phyloP scores from a whole-genome alignment of 2,113 vertebrate genomes.

The Rostratula benghalensis region DNA sequence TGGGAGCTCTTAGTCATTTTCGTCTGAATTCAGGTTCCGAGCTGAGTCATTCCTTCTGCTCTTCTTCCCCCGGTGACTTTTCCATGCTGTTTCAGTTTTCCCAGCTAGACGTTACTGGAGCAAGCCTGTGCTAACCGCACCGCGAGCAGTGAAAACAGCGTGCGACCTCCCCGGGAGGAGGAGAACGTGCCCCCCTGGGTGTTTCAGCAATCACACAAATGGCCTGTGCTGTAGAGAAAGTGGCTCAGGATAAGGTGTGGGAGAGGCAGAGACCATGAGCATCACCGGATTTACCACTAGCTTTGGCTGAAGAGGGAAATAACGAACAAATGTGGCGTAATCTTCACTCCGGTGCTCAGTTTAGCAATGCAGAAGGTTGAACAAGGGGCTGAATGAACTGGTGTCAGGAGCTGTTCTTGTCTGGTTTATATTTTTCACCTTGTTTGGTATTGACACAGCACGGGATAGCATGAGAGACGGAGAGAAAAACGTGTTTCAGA shows the following conservation, averaged over 20 bases:
- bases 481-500: constrained; percentile 38
- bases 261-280: neutral
- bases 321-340: neutral
- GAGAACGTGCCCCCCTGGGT: fast-evolving
- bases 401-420: neutral
- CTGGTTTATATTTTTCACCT: constrained; percentile 50
- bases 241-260: neutral
- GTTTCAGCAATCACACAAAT: fast-evolving
- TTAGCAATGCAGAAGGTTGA: neutral
- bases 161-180: neutral
- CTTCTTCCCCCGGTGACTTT: constrained; percentile 38
- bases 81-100: constrained; percentile 54
- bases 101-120: constrained; percentile 9
- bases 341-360: neutral
- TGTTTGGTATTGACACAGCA: constrained; percentile 26
- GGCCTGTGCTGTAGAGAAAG: neutral
- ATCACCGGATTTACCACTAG: neutral
- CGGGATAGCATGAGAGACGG: constrained; percentile 28
- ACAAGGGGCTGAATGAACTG: neutral
- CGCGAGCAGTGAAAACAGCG: neutral
- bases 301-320: neutral
- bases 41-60: constrained; percentile 65
- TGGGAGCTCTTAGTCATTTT: constrained; percentile 63
- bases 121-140: neutral
- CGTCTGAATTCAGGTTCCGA: constrained; percentile 36